Base-by-base conservation (phyloP, 1,140 invertebrate genomes). In the Catajapyx aquilonaris region DNA sequence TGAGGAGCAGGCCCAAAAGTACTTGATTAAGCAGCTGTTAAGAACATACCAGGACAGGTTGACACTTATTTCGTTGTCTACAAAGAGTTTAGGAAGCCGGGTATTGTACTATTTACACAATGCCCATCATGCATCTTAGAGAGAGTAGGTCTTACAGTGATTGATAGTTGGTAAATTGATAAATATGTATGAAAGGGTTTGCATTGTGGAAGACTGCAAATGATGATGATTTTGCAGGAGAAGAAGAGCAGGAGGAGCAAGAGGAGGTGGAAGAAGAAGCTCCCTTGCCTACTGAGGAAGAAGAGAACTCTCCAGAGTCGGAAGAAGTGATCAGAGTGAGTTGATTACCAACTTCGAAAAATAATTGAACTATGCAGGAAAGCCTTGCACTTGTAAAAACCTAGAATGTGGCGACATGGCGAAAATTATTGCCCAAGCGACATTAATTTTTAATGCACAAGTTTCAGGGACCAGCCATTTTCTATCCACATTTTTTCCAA, bases 271-370 rank as follows among this genome's bases (percentile, higher is more conserved):
- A 52, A 63, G 62, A 45, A 62, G 62, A 46, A 64, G 66, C 48
- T 16, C 21, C 35, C 13, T 16, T 25, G n/a, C 21, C 15, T 31
- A 66, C 66, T 44, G 48, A 62, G 35, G 46, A 57, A 4, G 52
- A 61, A 52, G 73, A 78, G 44, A 74, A 74, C 50, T 74, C 73
- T 17, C 68, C 69, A 25, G 74, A 77, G 47, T 74, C 73, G 50
- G 76, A 77, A 55, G 74, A 77, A 55, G 68, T 65, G 40, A 59
- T 59, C 41, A 59, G 60, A 45, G 61, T 65, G n/a, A 19, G n/a
- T 11, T 32, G 17, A 28, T 13, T 13, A 28, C 7, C 23, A 28
- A 28, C 13, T 7, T 28, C 13, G 13, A 28, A 7, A 28, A 13
- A 13, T 28, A 9, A 9, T 28, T 28, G 23, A 28, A 28, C 7